Conservation (phyloP, 1,140 invertebrate species). For the Lethrus apterus region DNA sequence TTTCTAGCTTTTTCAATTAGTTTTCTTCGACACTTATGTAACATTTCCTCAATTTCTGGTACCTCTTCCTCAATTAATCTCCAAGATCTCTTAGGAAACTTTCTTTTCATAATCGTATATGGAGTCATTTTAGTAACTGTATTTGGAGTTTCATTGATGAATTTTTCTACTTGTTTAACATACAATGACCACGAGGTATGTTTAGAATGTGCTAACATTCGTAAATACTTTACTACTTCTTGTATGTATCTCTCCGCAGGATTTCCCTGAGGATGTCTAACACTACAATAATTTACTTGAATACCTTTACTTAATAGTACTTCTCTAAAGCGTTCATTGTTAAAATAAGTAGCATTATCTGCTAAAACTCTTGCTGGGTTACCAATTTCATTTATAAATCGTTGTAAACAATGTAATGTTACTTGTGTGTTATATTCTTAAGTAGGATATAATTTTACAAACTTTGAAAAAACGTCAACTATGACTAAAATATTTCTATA, state of each 20-base stretch:
- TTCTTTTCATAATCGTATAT: background rate
- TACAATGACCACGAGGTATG: background rate
- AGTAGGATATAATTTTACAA: slow-evolving; percentile 5
- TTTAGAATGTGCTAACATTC: background rate
- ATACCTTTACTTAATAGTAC: background rate
- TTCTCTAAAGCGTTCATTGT: background rate
- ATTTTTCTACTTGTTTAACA: background rate
- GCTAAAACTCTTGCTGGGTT: slow-evolving; percentile 2
- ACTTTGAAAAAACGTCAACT: background rate
- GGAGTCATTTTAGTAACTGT: background rate
- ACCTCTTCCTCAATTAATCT: background rate
- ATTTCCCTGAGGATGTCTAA: slow-evolving; percentile 4
- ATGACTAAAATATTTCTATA: slow-evolving; percentile 1
- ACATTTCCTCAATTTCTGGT: background rate
- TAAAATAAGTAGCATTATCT: slow-evolving; percentile 7
- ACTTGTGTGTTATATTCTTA: background rate
- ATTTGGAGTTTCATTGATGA: background rate
- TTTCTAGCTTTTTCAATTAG: background rate
- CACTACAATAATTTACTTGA: background rate
- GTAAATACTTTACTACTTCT: slow-evolving; percentile 5
- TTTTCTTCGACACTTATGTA: background rate
- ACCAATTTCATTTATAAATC: background rate
- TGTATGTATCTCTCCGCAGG: background rate
- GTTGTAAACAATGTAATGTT: background rate
- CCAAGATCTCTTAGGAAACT: background rate